A percentile compares a stretch with the other conserved stretches of the same genome.
Conservation (phyloP, 2,113 vertebrate species). For the Perca schrenkii region DNA sequence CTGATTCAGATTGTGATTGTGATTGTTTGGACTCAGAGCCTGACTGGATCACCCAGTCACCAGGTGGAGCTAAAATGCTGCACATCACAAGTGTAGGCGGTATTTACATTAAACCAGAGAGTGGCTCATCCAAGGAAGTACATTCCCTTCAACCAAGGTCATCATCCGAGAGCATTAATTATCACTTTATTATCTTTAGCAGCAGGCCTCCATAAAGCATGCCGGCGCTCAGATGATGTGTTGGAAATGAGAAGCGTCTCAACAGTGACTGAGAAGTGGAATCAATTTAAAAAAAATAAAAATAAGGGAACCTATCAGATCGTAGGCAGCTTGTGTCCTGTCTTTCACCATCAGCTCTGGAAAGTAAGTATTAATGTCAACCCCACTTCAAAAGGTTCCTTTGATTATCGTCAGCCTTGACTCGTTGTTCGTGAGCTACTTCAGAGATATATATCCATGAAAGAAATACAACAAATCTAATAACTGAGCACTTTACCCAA, state of each 20-base stretch:
- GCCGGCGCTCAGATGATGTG: slow-evolving; percentile 39
- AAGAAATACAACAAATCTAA: slow-evolving; percentile 49
- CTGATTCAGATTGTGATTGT: too few species aligned
- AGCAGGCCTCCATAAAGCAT: slow-evolving; percentile 48
- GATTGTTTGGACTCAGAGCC: background rate
- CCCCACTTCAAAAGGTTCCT: slow-evolving; percentile 43
- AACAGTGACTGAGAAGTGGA: slow-evolving; percentile 43
- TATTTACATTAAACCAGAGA: slow-evolving; percentile 45
- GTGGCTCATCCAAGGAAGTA: slow-evolving; percentile 30
- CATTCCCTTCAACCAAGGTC: slow-evolving; percentile 67
- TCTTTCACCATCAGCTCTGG: slow-evolving; percentile 50
- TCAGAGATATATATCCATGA: slow-evolving; percentile 27
- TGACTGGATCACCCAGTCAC: slow-evolving; percentile 61
- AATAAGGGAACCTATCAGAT: slow-evolving; percentile 38
- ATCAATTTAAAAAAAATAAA: slow-evolving; percentile 28
- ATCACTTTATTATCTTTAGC: slow-evolving; percentile 73
- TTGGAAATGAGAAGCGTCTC: slow-evolving; percentile 47
- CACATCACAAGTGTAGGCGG: slow-evolving; percentile 23
- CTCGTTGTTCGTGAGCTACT: slow-evolving; percentile 24
- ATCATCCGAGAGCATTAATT: slow-evolving; percentile 63
- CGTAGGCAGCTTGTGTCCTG: slow-evolving; percentile 49
- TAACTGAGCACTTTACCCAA: slow-evolving; percentile 31
- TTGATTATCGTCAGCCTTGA: slow-evolving; percentile 46
- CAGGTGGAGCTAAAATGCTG: slow-evolving; percentile 80
- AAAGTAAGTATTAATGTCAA: slow-evolving; percentile 54